Evolutionary conservation across 1,140 invertebrate genomes (phyloP).

Genomic region (Nilaparvata lugens): DNA sequence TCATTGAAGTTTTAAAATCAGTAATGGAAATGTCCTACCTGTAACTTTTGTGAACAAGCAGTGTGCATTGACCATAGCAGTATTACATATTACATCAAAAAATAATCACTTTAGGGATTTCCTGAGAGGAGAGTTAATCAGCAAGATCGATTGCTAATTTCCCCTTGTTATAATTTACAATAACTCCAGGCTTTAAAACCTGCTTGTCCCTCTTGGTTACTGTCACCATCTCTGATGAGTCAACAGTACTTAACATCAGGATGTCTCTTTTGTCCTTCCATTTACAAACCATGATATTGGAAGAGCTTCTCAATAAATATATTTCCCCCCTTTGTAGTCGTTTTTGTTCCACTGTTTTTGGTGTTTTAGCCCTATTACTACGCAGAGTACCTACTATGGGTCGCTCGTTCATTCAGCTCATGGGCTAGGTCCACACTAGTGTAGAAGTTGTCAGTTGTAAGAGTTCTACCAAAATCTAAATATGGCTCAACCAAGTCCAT

Average conservation of each 20-base stretch:
- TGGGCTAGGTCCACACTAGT: background rate
- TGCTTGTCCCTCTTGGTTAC: background rate
- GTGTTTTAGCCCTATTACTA: background rate
- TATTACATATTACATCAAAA: too few relatives aligned
- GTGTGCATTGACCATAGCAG: too few relatives aligned
- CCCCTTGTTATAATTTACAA: background rate
- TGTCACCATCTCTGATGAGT: background rate
- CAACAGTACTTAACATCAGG: background rate
- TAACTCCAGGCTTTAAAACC: background rate
- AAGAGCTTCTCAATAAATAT: background rate
- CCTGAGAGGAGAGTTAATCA: too few relatives aligned
- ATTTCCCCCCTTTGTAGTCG: background rate
- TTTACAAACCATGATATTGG: background rate
- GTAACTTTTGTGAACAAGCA: too few relatives aligned
- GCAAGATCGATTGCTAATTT: background rate
- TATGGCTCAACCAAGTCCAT: too few relatives aligned
- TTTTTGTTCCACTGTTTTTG: background rate
- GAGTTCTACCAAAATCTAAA: background rate
- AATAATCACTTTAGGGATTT: too few relatives aligned
- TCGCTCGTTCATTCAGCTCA: background rate
- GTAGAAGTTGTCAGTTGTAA: background rate
- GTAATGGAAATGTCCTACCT: too few relatives aligned
- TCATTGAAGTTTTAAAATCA: too few relatives aligned
- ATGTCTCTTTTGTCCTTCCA: constrained; percentile 2
- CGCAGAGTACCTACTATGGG: background rate